A percentile compares a stretch with the other conserved stretches of the same genome.
Evolutionary conservation across 1,140 invertebrate species (phyloP).

Genomic region (Ceratina calcarata): DNA sequence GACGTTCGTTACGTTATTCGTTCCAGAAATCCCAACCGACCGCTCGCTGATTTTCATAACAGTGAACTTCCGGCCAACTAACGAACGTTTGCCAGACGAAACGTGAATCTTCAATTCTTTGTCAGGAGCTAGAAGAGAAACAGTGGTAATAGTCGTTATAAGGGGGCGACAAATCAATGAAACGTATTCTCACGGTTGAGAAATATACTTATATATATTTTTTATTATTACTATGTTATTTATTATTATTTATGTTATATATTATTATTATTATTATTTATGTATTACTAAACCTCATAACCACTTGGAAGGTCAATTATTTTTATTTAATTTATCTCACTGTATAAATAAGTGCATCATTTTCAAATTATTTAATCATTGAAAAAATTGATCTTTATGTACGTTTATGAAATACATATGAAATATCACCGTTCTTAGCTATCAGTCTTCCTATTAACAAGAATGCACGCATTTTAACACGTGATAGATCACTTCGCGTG

Average conservation of each 20-base stretch:
- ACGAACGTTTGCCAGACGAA: slow-evolving; percentile 65
- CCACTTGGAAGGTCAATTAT: background rate
- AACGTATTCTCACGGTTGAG: slow-evolving; percentile 11
- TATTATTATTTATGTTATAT: no score
- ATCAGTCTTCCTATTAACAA: no score
- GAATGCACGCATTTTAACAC: background rate
- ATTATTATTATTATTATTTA: no score
- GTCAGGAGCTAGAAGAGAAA: background rate
- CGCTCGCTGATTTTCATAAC: slow-evolving; percentile 76
- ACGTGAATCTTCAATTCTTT: background rate
- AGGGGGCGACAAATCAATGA: background rate
- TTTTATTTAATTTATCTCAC: background rate
- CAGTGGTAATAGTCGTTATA: background rate
- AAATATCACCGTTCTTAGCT: no score
- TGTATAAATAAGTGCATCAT: no score
- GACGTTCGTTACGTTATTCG: slow-evolving; percentile 71
- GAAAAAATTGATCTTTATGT: no score
- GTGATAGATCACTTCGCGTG: slow-evolving; percentile 31
- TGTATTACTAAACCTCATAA: background rate
- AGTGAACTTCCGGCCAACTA: slow-evolving; percentile 77
- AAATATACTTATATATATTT: no score
- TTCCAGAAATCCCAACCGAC: slow-evolving; percentile 45
- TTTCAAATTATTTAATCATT: no score
- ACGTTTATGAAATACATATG: no score
- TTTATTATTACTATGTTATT: no score